These are phyloP conservation scores for Scaeva pyrastri DNA, from an alignment of 2,888 invertebrate genomes.

Conservation along the genomic window DNA sequence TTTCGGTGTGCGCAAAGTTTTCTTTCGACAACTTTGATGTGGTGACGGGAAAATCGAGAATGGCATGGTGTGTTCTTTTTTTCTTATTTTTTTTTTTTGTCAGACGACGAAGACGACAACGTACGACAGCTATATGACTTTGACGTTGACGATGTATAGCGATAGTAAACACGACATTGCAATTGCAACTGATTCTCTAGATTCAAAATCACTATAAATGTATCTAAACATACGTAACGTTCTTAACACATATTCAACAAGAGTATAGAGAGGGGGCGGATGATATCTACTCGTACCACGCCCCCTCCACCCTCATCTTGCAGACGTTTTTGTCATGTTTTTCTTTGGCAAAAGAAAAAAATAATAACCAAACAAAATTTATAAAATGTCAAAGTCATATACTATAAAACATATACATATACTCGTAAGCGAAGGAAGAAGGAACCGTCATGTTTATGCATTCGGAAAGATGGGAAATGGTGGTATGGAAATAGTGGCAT, in stretches of 20 bases:
- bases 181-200: constrained; percentile 55
- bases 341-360: constrained; percentile 30
- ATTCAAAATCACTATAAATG: constrained; percentile 12
- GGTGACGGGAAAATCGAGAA: constrained; percentile 8
- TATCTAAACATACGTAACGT: constrained; percentile 9
- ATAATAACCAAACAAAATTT: constrained; percentile 19
- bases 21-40: constrained; percentile 24
- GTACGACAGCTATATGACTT: constrained; percentile 10
- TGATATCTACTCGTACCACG: neutral
- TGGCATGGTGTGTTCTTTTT: neutral
- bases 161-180: constrained; percentile 43
- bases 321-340: constrained; percentile 28
- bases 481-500: constrained; percentile 23
- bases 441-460: constrained; percentile 47
- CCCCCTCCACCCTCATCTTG: constrained; percentile 3
- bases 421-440: constrained; percentile 5
- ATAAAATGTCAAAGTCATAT: constrained; percentile 57
- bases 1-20: constrained; percentile 56
- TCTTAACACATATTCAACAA: constrained; percentile 41
- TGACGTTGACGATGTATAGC: constrained; percentile 22
- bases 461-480: constrained; percentile 23
- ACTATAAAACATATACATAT: neutral
- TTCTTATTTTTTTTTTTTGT: too few relatives aligned
- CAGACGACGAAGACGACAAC: neutral
- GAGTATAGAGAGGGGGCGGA: constrained; percentile 17